phyloP scores from a whole-genome alignment of 1,140 invertebrate genomes.

The Vollenhovia emeryi region DNA sequence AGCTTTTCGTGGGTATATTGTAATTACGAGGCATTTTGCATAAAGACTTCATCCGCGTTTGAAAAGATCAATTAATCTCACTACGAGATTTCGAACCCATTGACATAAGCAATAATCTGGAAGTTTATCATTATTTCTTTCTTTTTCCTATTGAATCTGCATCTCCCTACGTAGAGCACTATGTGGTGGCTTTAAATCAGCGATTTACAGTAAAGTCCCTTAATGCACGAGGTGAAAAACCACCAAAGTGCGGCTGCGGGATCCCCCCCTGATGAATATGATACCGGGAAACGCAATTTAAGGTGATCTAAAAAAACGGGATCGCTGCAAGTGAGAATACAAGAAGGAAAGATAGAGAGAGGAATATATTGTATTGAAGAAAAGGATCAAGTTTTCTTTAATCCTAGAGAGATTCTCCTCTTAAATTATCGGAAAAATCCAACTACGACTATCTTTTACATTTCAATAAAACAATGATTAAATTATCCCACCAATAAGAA shows the following conservation, averaged over 20 bases:
- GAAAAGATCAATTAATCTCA: neutral
- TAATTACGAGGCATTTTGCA: neutral
- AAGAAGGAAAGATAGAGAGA: neutral
- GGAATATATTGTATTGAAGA: neutral
- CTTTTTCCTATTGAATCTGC: neutral
- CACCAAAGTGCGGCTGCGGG: neutral
- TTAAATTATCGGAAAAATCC: neutral
- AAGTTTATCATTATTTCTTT: neutral
- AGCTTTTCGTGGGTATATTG: neutral
- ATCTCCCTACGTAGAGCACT: neutral
- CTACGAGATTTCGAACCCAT: neutral
- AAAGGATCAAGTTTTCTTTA: neutral
- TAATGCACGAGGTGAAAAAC: neutral
- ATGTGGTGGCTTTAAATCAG: constrained; percentile 2
- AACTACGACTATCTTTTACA: neutral
- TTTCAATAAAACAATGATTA: neutral
- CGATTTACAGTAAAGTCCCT: neutral
- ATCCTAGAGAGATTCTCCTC: neutral
- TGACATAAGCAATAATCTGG: neutral
- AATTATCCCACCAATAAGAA: neutral
- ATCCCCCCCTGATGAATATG: neutral
- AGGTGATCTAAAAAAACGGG: neutral
- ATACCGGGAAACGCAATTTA: neutral
- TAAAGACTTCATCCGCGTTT: neutral
- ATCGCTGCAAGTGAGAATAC: neutral